Conservation (phyloP, 1,140 invertebrate species). For the Ganaspis sp. region DNA sequence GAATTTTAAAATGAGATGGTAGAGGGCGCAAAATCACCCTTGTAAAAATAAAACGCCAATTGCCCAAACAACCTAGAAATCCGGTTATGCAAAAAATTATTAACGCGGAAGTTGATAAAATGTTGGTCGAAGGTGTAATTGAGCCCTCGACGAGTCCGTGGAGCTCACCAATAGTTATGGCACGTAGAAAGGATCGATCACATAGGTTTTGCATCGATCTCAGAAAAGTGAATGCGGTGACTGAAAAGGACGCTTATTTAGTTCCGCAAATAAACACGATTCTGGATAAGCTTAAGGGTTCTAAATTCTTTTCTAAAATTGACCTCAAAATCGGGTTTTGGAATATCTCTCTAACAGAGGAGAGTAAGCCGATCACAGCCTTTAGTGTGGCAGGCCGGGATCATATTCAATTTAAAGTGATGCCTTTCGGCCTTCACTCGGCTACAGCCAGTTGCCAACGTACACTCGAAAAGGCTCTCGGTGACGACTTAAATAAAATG, state of each 20-base stretch:
- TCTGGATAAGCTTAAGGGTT: conserved; percentile 36
- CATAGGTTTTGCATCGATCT: conserved; percentile 24
- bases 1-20: too few species aligned
- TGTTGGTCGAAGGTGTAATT: conserved; percentile 66
- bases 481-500: too few species aligned
- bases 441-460: conserved; percentile 60
- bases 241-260: too few species aligned
- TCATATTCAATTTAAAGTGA: conserved; percentile 67
- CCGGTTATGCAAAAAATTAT: conserved; percentile 33
- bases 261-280: neutral
- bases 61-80: conserved; percentile 35
- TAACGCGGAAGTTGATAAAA: conserved; percentile 19
- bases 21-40: too few species aligned
- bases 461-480: too few species aligned
- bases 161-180: conserved; percentile 73
- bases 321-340: conserved; percentile 57
- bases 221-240: too few species aligned
- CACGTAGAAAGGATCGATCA: conserved; percentile 74
- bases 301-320: conserved; percentile 51
- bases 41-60: too few species aligned
- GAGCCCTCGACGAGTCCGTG: conserved; percentile 70
- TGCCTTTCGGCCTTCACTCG: conserved; percentile 72
- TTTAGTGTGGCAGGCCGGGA: conserved; percentile 37
- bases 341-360: conserved; percentile 58
- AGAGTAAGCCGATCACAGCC: conserved; percentile 27